Evolutionary conservation across 2,888 invertebrate genomes (phyloP), one percentile per base, ranked within the genome.

Genomic region (Ligdia adustata): DNA sequence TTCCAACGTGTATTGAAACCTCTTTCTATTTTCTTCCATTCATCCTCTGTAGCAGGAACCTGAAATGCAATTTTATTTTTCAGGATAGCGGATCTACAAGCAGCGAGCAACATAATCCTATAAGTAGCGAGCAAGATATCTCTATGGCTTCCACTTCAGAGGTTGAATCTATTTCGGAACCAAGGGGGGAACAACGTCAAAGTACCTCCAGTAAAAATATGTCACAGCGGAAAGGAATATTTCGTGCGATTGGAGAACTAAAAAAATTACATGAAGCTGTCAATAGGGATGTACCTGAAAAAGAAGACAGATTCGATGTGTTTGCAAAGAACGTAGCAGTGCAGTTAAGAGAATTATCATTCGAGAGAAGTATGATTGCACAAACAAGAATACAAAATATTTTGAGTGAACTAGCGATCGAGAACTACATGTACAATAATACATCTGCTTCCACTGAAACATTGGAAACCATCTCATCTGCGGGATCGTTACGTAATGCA

Each of bases 301-400:
- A 52, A 46, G 52, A 52, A 52, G 46, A 46, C 43, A 47, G 46
- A 52, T 52, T 52, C 43, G 45, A 51, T 42, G 51, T 51, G 51
- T 50, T 50, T 50, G 41, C 45, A 46, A 51, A 22, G 49, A 49
- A 38, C 43, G 43, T 49, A 43, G 49, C 49, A 49, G 42, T 49
- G 49, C 49, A 49, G 43, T 43, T 49, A 49, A 33, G 40, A 40
- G 46, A 47, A 43, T 49, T 49, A 49, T 49, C 49, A 43, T 43
- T 43, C 42, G 43, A 49, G 43, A 49, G 38, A 38, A 43, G 33
- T 49, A 43, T 49, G 43, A 39, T 49, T 43, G 49, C 43, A 43
- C 49, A 49, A 49, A 49, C 38, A 16, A 49, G 43, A 42, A 46
- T 46, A 39, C 39, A 46, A 33, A 46, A 46, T 46, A 46, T 46